These are phyloP conservation scores for Hirtodrosophila alboralis DNA, from an alignment of 2,888 invertebrate species.

Conservation along the genomic window DNA sequence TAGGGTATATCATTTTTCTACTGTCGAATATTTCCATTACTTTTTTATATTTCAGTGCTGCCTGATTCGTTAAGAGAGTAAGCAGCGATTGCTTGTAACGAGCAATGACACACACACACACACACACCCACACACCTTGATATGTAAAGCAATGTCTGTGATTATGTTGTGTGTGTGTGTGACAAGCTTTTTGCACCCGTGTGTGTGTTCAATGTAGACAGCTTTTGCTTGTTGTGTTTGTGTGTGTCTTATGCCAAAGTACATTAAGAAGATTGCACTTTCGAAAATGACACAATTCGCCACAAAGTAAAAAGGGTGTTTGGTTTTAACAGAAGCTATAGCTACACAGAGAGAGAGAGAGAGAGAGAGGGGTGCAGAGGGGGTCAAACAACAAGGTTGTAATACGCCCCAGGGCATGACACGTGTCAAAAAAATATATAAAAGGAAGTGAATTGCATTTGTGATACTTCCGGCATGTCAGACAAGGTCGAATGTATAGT, in stretches of 20 bases:
- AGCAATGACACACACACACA: conserved; percentile 37
- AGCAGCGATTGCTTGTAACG: conserved; percentile 55
- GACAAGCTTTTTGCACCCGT: conserved; percentile 16
- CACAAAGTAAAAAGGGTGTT: conserved; percentile 49
- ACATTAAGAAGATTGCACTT: conserved; percentile 80
- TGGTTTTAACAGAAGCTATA: too few relatives aligned
- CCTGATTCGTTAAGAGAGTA: conserved; percentile 48
- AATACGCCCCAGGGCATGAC: conserved; percentile 13
- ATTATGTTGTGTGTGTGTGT: conserved; percentile 15
- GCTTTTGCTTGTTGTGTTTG: conserved; percentile 26
- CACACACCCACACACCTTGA: conserved; percentile 22
- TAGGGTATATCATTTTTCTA: background rate
- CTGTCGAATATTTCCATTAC: background rate
- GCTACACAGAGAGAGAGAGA: too few relatives aligned
- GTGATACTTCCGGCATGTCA: conserved; percentile 29
- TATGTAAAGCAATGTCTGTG: conserved; percentile 51
- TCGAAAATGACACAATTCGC: conserved; percentile 68
- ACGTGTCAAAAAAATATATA: conserved; percentile 3
- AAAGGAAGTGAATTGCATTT: conserved; percentile 2
- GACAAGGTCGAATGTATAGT: background rate
- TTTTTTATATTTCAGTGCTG: conserved; percentile 29
- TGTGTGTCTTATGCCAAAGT: conserved; percentile 48
- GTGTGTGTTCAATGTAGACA: conserved; percentile 32
- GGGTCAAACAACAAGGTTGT: background rate
- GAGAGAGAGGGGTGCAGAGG: background rate